These are phyloP conservation scores for Troides helena DNA, from an alignment of 2,888 invertebrate genomes.

Conservation along the genomic window DNA sequence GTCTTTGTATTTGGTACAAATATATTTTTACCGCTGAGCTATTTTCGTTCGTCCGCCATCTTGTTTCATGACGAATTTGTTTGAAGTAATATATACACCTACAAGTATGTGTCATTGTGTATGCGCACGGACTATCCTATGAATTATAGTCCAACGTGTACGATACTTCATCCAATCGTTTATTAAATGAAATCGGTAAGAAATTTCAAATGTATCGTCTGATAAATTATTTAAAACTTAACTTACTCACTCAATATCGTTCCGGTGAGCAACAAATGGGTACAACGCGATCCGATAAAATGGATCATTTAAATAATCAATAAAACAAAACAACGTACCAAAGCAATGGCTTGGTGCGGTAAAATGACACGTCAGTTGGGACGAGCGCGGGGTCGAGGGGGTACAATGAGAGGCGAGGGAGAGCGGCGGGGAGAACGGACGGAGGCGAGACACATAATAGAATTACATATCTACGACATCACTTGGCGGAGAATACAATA, in stretches of 20 bases:
- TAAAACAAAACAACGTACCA: constrained; percentile 63
- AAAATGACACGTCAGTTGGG: constrained; percentile 67
- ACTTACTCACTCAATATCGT: constrained; percentile 38
- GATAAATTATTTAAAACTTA: constrained; percentile 20
- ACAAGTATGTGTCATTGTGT: constrained; percentile 19
- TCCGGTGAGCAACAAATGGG: constrained; percentile 48
- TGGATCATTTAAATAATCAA: constrained; percentile 66
- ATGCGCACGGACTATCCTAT: constrained; percentile 3
- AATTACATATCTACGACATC: constrained; percentile 73
- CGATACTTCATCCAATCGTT: background rate
- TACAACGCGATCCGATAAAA: constrained; percentile 53
- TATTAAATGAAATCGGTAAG: background rate
- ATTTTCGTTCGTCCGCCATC: constrained; percentile 71
- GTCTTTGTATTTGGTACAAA: constrained; percentile 37
- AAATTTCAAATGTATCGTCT: background rate
- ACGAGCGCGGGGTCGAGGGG: constrained; percentile 52
- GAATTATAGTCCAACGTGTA: background rate
- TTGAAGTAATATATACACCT: constrained; percentile 37
- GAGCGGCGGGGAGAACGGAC: constrained; percentile 54
- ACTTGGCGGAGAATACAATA: constrained; percentile 62
- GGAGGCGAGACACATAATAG: constrained; percentile 75
- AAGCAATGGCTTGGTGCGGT: constrained; percentile 65
- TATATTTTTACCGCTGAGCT: constrained; percentile 58
- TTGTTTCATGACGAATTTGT: constrained; percentile 69
- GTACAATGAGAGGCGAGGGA: constrained; percentile 27